Evolutionary conservation across 1,140 invertebrate species (phyloP).

Genomic region (Dufourea novaeangliae): DNA sequence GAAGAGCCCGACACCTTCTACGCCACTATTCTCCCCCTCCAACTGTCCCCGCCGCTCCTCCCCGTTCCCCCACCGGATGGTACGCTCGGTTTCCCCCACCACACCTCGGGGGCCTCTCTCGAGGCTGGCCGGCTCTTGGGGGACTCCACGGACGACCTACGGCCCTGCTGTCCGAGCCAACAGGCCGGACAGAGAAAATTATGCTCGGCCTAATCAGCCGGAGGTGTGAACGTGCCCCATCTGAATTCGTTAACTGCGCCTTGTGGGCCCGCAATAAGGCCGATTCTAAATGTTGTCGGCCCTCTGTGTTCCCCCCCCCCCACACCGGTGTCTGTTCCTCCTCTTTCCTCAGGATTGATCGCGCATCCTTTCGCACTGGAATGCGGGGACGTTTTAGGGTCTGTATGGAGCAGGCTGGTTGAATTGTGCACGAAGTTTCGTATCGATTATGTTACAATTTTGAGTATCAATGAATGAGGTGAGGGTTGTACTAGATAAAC

Average conservation of each 20-base stretch:
- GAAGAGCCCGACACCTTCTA: conserved; percentile 80
- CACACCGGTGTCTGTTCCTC: background rate
- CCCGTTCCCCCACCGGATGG: conserved; percentile 30
- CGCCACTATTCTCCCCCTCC: conserved; percentile 59
- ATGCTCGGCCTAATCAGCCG: conserved; percentile 73
- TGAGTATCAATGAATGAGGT: no score
- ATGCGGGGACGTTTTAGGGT: background rate
- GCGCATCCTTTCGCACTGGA: background rate
- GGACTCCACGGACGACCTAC: conserved; percentile 20
- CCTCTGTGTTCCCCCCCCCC: background rate
- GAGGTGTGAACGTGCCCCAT: conserved; percentile 76
- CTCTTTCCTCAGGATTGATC: background rate
- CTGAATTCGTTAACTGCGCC: conserved; percentile 74
- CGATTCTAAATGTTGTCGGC: conserved; percentile 15
- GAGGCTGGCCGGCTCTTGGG: background rate
- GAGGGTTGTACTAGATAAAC: no score
- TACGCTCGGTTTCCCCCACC: conserved; percentile 35
- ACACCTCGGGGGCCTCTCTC: background rate
- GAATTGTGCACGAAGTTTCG: no score
- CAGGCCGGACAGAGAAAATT: conserved; percentile 59
- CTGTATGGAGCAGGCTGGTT: no score
- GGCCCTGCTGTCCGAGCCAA: conserved; percentile 32
- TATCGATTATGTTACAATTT: no score
- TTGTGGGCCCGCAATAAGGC: conserved; percentile 13
- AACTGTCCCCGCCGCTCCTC: conserved; percentile 43